Percentiles rank a stretch among this genome's conserved stretches.
phyloP scores from a whole-genome alignment of 2,888 invertebrate genomes.

The Bellardia bayeri region DNA sequence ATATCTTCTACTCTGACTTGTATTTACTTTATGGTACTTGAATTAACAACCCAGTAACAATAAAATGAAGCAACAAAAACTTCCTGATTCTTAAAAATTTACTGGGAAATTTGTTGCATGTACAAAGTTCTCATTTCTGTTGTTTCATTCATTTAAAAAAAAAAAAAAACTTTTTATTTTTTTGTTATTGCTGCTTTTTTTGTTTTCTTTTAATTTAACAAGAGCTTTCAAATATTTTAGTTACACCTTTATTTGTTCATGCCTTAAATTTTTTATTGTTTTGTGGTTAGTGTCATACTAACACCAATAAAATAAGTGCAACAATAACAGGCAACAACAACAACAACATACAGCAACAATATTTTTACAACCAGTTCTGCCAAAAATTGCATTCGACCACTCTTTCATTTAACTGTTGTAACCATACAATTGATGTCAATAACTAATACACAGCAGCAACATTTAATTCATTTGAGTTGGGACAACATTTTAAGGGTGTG shows the following conservation, averaged over 20 bases:
- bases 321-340: background rate
- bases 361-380: conserved; percentile 62
- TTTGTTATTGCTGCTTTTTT: background rate
- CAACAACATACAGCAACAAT: background rate
- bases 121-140: background rate
- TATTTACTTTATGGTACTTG: conserved; percentile 33
- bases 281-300: conserved; percentile 66
- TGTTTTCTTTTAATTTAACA: conserved; percentile 63
- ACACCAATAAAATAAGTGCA: conserved; percentile 61
- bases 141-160: conserved; percentile 25
- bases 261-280: conserved; percentile 65
- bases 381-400: conserved; percentile 54
- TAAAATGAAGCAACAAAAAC: background rate
- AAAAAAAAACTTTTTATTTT: background rate
- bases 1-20: conserved; percentile 8
- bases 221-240: conserved; percentile 73
- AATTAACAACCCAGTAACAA: conserved; percentile 21
- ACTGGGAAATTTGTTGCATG: conserved; percentile 55
- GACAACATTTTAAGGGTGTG: background rate
- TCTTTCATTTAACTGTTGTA: conserved; percentile 61
- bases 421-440: conserved; percentile 69
- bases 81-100: conserved; percentile 50
- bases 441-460: conserved; percentile 64
- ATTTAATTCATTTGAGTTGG: conserved; percentile 50
- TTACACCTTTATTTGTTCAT: conserved; percentile 74